Evolutionary conservation across 2,113 vertebrate species (phyloP).

Genomic region (Dipodomys stephensi): DNA sequence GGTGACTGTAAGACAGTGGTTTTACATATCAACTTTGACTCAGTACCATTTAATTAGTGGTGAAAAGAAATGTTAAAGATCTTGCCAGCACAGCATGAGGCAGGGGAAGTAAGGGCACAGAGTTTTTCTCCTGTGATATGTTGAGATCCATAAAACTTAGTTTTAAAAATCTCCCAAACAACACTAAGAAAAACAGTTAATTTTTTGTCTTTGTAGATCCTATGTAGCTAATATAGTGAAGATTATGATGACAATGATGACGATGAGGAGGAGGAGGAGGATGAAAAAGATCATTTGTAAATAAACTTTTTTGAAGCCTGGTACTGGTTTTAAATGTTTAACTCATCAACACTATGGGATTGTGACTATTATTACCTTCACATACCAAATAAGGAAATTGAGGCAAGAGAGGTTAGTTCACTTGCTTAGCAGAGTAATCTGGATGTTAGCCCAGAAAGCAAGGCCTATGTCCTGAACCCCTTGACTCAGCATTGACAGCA

Average conservation of each 20-base stretch:
- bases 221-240: background rate
- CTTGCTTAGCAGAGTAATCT: background rate
- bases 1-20: conserved; percentile 35
- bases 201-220: conserved; percentile 35
- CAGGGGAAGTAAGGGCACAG: background rate
- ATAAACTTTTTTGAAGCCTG: background rate
- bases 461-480: background rate
- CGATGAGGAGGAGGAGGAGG: background rate
- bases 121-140: conserved; percentile 24
- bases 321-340: conserved; percentile 18
- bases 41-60: conserved; percentile 26
- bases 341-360: background rate
- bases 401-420: conserved; percentile 11
- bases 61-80: conserved; percentile 62
- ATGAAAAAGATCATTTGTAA: background rate
- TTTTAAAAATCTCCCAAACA: conserved; percentile 61
- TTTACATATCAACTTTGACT: conserved; percentile 63
- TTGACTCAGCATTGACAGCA: background rate
- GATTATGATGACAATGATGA: background rate
- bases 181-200: conserved; percentile 18
- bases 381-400: conserved; percentile 20
- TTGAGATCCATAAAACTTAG: conserved; percentile 57
- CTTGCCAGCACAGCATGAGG: background rate
- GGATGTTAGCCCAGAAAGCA: background rate
- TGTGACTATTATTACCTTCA: background rate